These are phyloP conservation scores for Pristionchus japonicus DNA, from an alignment of 2,888 invertebrate species.

Conservation along the genomic window DNA sequence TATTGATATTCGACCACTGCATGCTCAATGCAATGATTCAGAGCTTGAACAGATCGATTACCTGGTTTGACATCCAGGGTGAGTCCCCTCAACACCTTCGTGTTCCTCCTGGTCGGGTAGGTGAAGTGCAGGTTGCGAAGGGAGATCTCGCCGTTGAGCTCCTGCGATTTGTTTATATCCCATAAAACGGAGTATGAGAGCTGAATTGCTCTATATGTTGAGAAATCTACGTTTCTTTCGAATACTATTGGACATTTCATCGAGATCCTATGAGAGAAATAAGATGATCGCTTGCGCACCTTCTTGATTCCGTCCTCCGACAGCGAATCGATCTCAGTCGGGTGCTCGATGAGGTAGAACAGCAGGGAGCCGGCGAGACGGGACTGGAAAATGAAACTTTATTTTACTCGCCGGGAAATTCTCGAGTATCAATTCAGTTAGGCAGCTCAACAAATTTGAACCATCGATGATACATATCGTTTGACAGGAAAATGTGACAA, in stretches of 20 bases:
- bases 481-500: not conserved
- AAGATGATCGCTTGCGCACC: no score
- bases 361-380: constrained; percentile 76
- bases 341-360: constrained; percentile 76
- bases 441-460: not conserved
- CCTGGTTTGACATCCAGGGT: constrained; percentile 70
- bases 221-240: no score
- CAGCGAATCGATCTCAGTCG: constrained; percentile 76
- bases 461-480: not conserved
- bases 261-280: no score
- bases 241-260: no score
- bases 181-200: no score
- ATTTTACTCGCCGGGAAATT: no score
- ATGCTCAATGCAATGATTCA: no score
- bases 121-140: constrained; percentile 75
- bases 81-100: constrained; percentile 75
- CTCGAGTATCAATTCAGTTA: no score
- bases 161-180: no score
- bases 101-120: constrained; percentile 76
- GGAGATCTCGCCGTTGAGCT: constrained; percentile 74
- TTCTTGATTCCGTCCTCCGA: constrained; percentile 58
- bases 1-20: constrained; percentile 37
- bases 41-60: not conserved
- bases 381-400: constrained; percentile 65
- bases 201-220: no score